Evolutionary conservation across 2,113 vertebrate species (phyloP).

Genomic region (Amblyopsis rosae): DNA sequence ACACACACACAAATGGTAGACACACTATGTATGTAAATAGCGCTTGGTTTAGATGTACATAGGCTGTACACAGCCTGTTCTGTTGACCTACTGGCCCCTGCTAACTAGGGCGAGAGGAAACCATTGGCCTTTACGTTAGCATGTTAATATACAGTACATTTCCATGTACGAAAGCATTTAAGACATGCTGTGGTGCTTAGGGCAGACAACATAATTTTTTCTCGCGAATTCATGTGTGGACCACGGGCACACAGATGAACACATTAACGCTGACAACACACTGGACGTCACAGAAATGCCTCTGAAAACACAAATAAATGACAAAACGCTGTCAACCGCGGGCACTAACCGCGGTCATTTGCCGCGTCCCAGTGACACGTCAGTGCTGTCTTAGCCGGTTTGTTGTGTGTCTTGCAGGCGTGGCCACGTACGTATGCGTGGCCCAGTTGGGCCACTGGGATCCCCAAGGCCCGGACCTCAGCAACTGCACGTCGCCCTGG

Average conservation of each 20-base stretch:
- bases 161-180: not conserved
- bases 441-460: conserved; percentile 89
- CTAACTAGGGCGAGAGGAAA: conserved; percentile 31
- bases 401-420: conserved; percentile 78
- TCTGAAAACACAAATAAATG: not conserved
- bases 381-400: conserved; percentile 39
- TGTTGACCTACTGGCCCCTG: conserved; percentile 8
- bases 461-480: conserved; percentile 93
- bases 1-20: not conserved
- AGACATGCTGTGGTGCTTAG: not conserved
- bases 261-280: not conserved
- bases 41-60: not conserved
- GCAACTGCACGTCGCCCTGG: conserved; percentile 98
- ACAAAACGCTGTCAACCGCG: conserved; percentile 29
- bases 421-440: conserved; percentile 90
- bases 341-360: conserved; percentile 8
- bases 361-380: conserved; percentile 49
- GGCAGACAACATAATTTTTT: not conserved
- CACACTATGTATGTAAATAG: not conserved
- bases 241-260: not conserved
- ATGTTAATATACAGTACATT: not conserved
- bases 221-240: not conserved
- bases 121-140: conserved; percentile 6
- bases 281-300: not conserved
- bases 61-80: not conserved